Base-by-base conservation (phyloP, 2,888 invertebrate genomes). In the Tromatobia lineatoria region DNA sequence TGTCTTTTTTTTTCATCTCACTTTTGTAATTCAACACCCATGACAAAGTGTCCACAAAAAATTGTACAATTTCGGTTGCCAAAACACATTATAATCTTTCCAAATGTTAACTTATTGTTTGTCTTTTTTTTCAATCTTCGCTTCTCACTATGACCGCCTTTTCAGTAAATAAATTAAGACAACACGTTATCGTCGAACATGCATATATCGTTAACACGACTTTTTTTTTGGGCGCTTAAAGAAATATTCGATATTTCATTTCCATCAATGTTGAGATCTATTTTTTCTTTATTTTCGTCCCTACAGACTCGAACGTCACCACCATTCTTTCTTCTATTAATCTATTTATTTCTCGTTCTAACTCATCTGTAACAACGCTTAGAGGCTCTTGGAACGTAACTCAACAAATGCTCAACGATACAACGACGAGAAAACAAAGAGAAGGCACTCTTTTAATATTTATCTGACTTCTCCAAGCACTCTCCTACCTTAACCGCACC, bases 361-460 rank as follows among this genome's bases (percentile, higher is more conserved):
- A 85, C 80, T 84, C 82, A 79, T 83, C 86, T 81, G 80, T 80
- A 89, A 87, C 88, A 87, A 88, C 81, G 85, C 18, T 88, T 93
- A 93, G 91, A 93, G 91, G 91, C 92, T 93, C 91, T 93, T 90
- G 91, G 92, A 93, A 93, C 93, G 90, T 92, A 81, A 93, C 90
- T 89, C 91, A 93, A 93, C 91, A 92, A 92, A 93, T 92, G 89
- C 91, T 92, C 91, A 93, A 93, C 92, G 91, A 92, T 92, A 92
- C 91, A 92, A 93, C 90, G 89, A 93, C 91, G 64, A 81, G 64
- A 85, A 85, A 91, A 92, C 92, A 93, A 93, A 92, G 93, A 93
- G 93, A 93, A 93, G 93, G 93, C 93, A 93, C 93, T 93, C 93
- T 91, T 92, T 89, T 85, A 80, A 83, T 85, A 83, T 74, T 74